Conservation (phyloP, 2,888 invertebrate species). For the Phragmatobia fuliginosa region DNA sequence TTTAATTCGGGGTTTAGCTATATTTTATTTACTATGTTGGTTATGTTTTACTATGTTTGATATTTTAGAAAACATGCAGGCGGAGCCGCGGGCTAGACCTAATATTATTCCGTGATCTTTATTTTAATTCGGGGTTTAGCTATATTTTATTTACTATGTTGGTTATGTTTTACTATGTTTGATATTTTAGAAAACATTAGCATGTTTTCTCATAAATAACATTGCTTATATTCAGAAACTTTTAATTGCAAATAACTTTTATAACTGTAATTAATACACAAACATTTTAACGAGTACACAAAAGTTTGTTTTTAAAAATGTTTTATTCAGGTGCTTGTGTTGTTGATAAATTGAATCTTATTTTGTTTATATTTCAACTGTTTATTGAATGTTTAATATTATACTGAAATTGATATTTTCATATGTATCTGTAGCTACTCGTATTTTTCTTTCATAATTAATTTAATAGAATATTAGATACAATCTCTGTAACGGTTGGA, state of each 20-base stretch:
- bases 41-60: too few species aligned
- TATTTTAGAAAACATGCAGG: background rate
- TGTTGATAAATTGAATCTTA: background rate
- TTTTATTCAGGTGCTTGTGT: background rate
- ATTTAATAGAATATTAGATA: too few species aligned
- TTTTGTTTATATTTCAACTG: background rate
- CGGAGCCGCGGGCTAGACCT: too few species aligned
- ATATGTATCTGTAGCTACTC: too few species aligned
- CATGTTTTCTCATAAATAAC: background rate
- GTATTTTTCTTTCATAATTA: too few species aligned
- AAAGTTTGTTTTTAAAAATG: constrained; percentile 7
- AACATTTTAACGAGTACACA: background rate
- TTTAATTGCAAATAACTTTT: constrained; percentile 20
- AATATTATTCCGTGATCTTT: background rate
- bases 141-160: too few species aligned
- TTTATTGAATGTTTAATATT: background rate
- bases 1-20: background rate
- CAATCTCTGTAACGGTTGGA: too few species aligned
- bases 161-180: too few species aligned
- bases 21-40: too few species aligned
- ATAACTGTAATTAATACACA: constrained; percentile 1
- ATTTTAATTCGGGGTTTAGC: background rate
- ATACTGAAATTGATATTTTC: too few species aligned
- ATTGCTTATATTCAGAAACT: background rate
- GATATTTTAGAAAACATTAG: background rate